These are phyloP conservation scores for Meta bourneti DNA, from an alignment of 2,888 invertebrate genomes.

Conservation along the genomic window DNA sequence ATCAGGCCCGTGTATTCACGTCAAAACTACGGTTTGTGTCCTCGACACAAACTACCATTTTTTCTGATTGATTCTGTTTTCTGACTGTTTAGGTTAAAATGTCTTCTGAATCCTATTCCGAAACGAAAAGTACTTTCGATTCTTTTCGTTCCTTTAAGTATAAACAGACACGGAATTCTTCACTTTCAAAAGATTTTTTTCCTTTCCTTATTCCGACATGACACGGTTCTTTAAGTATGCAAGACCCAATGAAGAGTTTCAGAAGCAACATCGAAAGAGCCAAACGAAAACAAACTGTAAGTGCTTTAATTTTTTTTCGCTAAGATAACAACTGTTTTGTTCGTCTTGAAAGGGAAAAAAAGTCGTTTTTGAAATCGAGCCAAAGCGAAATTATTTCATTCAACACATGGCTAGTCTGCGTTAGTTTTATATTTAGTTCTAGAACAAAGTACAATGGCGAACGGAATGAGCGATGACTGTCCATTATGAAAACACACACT, in stretches of 20 bases:
- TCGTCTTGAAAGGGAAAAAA: neutral
- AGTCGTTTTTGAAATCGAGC: conserved; percentile 12
- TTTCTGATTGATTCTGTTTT: no score
- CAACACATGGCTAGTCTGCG: neutral
- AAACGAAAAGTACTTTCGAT: no score
- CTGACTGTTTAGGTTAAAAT: no score
- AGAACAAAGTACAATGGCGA: neutral
- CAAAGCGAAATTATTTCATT: conserved; percentile 15
- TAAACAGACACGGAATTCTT: no score
- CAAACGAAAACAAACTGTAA: conserved; percentile 34
- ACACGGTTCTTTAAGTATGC: neutral
- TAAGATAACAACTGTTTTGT: conserved; percentile 4
- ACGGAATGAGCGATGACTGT: neutral
- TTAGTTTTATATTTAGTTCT: neutral
- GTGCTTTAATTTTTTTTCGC: neutral
- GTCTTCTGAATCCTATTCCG: no score
- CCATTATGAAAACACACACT: neutral
- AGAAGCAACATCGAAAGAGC: neutral
- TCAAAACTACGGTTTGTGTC: no score
- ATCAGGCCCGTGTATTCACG: no score
- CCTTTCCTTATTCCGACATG: neutral
- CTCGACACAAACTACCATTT: no score
- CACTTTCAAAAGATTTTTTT: neutral
- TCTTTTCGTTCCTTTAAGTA: no score
- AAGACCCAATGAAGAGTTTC: neutral